Conservation (phyloP, 2,888 invertebrate species). For the Lamellibrachia satsuma region DNA sequence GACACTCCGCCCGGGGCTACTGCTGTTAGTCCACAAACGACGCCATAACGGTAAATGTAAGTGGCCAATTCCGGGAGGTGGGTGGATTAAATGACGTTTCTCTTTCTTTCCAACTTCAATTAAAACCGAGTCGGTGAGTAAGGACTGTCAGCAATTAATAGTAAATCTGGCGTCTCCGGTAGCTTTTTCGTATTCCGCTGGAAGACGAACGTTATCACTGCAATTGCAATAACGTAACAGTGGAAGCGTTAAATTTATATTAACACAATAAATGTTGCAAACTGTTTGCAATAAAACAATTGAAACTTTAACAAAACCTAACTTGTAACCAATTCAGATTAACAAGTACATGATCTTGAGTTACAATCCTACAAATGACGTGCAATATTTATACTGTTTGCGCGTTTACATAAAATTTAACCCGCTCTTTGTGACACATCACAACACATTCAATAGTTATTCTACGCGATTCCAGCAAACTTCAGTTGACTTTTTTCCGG, state of each 20-base stretch:
- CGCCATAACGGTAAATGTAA: slow-evolving; percentile 13
- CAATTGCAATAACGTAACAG: background rate
- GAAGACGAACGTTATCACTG: background rate
- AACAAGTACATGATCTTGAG: background rate
- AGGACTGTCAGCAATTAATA: slow-evolving; percentile 12
- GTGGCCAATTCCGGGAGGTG: slow-evolving; percentile 12
- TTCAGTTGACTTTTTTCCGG: too few relatives aligned
- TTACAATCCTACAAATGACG: too few relatives aligned
- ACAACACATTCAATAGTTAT: background rate
- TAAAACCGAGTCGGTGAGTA: background rate
- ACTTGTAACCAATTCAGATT: background rate
- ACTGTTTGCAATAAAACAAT: background rate
- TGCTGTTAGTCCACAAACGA: background rate
- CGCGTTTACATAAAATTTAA: too few relatives aligned
- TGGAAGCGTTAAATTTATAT: background rate
- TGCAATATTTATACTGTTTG: too few relatives aligned
- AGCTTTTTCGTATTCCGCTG: background rate
- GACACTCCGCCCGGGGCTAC: background rate
- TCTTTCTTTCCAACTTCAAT: background rate
- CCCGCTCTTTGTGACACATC: too few relatives aligned
- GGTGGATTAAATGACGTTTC: background rate
- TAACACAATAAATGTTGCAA: background rate
- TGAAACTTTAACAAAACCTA: background rate
- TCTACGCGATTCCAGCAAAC: too few relatives aligned
- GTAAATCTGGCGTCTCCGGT: background rate